phyloP scores from a whole-genome alignment of 2,797 vertebrate species.

The Enteromius trimaculatus region DNA sequence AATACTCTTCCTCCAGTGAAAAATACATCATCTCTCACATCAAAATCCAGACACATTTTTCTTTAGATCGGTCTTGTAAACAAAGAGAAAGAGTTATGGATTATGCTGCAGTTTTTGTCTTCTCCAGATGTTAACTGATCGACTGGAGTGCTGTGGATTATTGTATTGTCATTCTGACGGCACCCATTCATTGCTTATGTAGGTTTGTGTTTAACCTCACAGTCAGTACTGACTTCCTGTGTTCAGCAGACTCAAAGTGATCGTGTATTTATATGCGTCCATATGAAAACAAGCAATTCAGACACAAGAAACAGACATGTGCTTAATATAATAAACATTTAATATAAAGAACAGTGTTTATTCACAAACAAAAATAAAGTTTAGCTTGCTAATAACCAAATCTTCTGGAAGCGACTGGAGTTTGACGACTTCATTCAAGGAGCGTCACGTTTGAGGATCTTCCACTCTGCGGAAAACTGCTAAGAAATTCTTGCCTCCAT shows the following conservation, averaged over 20 bases:
- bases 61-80: too few relatives aligned
- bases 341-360: not conserved
- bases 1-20: too few relatives aligned
- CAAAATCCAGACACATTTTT: too few relatives aligned
- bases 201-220: too few relatives aligned
- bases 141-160: too few relatives aligned
- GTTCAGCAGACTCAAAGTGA: not conserved
- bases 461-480: constrained; percentile 86
- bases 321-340: not conserved
- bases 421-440: not conserved
- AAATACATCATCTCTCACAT: too few relatives aligned
- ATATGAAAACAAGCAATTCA: not conserved
- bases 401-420: not conserved
- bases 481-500: constrained; percentile 86
- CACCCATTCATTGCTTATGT: too few relatives aligned
- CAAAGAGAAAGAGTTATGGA: too few relatives aligned
- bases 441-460: constrained; percentile 63
- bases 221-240: not conserved
- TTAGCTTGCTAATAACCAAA: not conserved
- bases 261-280: not conserved
- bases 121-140: too few relatives aligned
- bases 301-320: not conserved
- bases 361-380: not conserved
- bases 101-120: too few relatives aligned
- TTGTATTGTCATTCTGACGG: too few relatives aligned